Conservation (phyloP, 1,140 invertebrate genomes). For the Cotesia glomerata region DNA sequence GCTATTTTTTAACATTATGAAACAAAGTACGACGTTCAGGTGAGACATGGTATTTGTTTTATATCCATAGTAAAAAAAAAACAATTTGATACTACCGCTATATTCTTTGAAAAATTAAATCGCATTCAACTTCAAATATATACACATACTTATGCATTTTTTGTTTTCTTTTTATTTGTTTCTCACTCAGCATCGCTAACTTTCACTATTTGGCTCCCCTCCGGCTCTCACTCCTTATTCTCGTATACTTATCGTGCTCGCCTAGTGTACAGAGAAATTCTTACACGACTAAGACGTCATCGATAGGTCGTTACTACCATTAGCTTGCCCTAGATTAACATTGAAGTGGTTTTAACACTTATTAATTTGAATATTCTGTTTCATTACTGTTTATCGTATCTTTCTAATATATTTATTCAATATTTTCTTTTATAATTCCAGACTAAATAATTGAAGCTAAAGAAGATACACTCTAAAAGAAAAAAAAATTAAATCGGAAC, state of each 20-base stretch:
- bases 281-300: slow-evolving; percentile 11
- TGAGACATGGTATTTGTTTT: slow-evolving; percentile 7
- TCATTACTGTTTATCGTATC: no score
- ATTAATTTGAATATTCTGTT: no score
- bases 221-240: slow-evolving; percentile 7
- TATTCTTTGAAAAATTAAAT: background rate
- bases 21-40: background rate
- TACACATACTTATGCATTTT: no score
- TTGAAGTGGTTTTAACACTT: no score
- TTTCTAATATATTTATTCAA: no score
- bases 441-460: no score
- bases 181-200: slow-evolving; percentile 28
- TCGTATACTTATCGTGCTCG: background rate
- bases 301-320: slow-evolving; percentile 13
- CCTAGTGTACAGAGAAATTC: slow-evolving; percentile 26
- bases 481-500: no score
- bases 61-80: background rate
- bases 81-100: background rate
- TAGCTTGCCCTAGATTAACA: background rate
- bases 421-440: no score
- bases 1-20: background rate
- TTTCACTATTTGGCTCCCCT: slow-evolving; percentile 30
- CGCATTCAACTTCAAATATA: no score
- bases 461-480: no score
- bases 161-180: no score